Percentiles rank a stretch among this genome's conserved stretches.
These are phyloP conservation scores for Seriola dumerili DNA, from an alignment of 2,113 vertebrate genomes.

Conservation along the genomic window DNA sequence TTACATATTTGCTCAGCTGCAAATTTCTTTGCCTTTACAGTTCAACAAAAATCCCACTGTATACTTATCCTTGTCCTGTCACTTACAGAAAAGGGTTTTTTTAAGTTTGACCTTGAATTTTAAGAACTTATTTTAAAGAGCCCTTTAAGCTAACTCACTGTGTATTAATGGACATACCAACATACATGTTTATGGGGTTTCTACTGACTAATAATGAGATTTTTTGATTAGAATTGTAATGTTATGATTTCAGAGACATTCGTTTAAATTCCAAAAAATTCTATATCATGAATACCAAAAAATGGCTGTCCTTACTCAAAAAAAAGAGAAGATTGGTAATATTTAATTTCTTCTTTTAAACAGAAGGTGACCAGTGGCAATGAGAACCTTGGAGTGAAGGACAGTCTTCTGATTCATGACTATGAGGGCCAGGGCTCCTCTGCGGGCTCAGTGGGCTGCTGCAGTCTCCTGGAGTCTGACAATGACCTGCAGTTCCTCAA, in stretches of 20 bases:
- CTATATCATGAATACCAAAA: neutral
- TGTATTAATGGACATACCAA: neutral
- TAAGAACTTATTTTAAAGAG: neutral
- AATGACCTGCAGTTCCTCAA: conserved; percentile 88
- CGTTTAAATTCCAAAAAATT: neutral
- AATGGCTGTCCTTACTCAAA: neutral
- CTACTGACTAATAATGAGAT: neutral
- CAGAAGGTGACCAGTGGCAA: conserved; percentile 86
- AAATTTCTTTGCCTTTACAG: no score
- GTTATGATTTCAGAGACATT: neutral
- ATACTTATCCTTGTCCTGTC: neutral
- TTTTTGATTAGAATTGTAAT: neutral
- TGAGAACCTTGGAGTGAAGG: conserved; percentile 77
- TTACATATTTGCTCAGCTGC: no score
- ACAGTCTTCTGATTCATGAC: conserved; percentile 86
- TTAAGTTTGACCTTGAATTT: no score
- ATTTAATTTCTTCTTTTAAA: conserved; percentile 30
- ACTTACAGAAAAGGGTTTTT: neutral
- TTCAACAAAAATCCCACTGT: neutral
- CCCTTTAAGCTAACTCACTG: neutral
- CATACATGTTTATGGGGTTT: neutral
- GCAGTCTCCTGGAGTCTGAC: conserved; percentile 90
- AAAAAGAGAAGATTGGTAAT: neutral
- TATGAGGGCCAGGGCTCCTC: conserved; percentile 87
- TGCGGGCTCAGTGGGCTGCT: conserved; percentile 89